Conservation (phyloP, 2,888 invertebrate species). For the Cylloceria caligata region DNA sequence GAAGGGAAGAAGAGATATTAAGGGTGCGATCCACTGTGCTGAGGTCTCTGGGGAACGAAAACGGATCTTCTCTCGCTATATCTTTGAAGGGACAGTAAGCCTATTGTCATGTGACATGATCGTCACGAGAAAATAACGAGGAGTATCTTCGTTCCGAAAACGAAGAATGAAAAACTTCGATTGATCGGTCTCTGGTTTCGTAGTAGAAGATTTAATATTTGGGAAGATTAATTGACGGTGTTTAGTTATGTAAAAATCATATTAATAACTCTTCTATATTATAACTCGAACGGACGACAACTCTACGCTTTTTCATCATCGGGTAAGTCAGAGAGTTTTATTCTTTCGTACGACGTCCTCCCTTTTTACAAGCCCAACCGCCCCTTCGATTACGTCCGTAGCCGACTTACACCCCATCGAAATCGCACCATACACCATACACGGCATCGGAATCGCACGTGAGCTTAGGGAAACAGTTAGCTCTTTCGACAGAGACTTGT, state of each 20-base stretch:
- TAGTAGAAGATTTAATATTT: not conserved
- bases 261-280: not conserved
- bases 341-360: too few species aligned
- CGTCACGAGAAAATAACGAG: conserved; percentile 33
- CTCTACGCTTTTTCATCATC: too few species aligned
- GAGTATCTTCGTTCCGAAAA: not conserved
- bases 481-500: too few species aligned
- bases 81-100: not conserved
- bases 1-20: conserved; percentile 29
- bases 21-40: conserved; percentile 7
- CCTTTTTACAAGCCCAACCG: too few species aligned
- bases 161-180: conserved; percentile 16
- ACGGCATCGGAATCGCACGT: too few species aligned
- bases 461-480: too few species aligned
- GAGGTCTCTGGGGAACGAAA: conserved; percentile 25
- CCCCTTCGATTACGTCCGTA: too few species aligned
- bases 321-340: too few species aligned
- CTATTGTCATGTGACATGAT: conserved; percentile 9
- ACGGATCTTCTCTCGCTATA: conserved; percentile 13
- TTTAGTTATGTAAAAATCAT: not conserved
- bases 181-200: not conserved
- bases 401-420: too few species aligned
- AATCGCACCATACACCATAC: too few species aligned
- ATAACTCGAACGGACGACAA: too few species aligned
- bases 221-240: not conserved